Evolutionary conservation across 2,888 invertebrate genomes (phyloP).

Genomic region (Dichetophora obliterata): DNA sequence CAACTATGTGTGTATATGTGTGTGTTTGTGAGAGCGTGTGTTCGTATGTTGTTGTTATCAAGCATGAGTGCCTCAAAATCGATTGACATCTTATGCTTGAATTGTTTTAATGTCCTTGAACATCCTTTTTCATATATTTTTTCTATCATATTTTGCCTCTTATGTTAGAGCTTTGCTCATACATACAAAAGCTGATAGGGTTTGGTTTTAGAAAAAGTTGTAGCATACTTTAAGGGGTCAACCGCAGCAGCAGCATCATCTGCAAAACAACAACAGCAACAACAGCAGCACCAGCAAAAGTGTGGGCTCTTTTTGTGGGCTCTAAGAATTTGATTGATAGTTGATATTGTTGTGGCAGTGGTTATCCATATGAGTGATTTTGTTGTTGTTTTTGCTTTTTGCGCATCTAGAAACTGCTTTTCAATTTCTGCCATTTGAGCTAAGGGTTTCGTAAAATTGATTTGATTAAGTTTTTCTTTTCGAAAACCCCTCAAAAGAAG

Average conservation of each 20-base stretch:
- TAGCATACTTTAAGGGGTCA: conserved; percentile 12
- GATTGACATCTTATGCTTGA: conserved; percentile 55
- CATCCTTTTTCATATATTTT: no score
- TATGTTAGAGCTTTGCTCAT: no score
- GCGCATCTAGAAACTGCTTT: background rate
- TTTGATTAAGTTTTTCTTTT: conserved; percentile 14
- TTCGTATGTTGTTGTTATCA: background rate
- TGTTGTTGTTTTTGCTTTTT: conserved; percentile 10
- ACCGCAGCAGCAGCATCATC: background rate
- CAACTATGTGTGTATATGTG: background rate
- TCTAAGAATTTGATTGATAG: conserved; percentile 26
- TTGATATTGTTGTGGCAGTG: conserved; percentile 20
- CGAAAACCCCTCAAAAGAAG: background rate
- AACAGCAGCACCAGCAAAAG: background rate
- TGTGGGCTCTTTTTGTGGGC: background rate
- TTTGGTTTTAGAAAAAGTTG: background rate
- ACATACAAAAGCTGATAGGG: no score
- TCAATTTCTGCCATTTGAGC: background rate
- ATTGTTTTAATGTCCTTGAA: conserved; percentile 37
- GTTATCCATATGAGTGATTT: background rate
- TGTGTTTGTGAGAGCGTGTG: background rate
- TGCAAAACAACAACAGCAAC: no score
- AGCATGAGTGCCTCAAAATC: conserved; percentile 51
- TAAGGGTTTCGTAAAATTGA: conserved; percentile 4
- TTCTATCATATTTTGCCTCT: no score